Evolutionary conservation across 2,113 vertebrate genomes (phyloP), one percentile per base, ranked within the genome.

Genomic region (Sorex araneus): DNA sequence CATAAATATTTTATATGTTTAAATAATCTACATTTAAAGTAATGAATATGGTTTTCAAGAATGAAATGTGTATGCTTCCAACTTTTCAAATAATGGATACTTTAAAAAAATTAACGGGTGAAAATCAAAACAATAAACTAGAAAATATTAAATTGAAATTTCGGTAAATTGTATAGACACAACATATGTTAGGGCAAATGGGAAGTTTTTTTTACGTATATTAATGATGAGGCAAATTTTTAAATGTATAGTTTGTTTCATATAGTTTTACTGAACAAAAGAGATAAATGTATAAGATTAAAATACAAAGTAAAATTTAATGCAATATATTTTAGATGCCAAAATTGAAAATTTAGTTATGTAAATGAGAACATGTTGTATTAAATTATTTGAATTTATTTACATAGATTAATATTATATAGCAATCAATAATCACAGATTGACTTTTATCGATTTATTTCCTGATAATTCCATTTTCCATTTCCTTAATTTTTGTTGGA

Each of bases 81-180:
- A 60, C 21, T 60, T 21, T 23, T 60, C 57, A 60, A 21, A 60
- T 60, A 60, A 70, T 32, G 34, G 40, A 74, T 32, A 32, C 10
- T 74, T 69, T 86, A 63, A 60, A 60, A 28, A 30, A 9, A 67
- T 50, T 81, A n/a, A 54, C 2, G 69, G 25, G 64, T 83, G 79
- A 92, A 66, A 92, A 74, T 3, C 69, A 86, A 92, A 76, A 63
- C 23, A 76, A 45, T 54, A 74, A 71, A 77, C 32, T 70, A 70
- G 16, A 75, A 16, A 77, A 40, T 25, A 23, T 60, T 60, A 21
- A 60, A 60, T 60, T 60, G 18, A 60, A 60, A 60, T 60, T 60
- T 60, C 23, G 18, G 57, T 23, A 60, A 19, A 60, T 21, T 36
- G 32, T 34, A 34, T 23, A 25, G 6, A 70, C 19, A 43, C 2